phyloP scores from a whole-genome alignment of 2,888 invertebrate species.

The Hipparchia sbordonii region DNA sequence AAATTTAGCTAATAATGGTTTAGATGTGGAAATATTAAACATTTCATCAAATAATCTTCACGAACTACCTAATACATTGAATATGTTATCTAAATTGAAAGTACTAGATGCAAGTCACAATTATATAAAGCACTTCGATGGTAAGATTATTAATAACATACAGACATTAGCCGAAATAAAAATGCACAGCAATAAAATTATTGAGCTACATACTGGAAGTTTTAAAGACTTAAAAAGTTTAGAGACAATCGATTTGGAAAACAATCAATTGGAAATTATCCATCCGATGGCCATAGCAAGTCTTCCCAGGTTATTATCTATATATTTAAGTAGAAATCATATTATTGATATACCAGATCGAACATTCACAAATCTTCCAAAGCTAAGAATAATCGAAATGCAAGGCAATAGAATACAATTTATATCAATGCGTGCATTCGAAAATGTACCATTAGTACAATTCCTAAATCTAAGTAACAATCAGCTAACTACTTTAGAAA shows the following conservation, averaged over 20 bases:
- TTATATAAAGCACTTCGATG: constrained; percentile 86
- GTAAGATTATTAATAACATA: constrained; percentile 87
- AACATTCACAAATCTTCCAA: constrained; percentile 89
- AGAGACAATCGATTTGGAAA: constrained; percentile 89
- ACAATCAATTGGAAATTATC: constrained; percentile 89
- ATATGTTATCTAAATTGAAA: constrained; percentile 86
- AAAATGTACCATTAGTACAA: constrained; percentile 89
- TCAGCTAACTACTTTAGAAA: constrained; percentile 88
- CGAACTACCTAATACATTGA: constrained; percentile 87
- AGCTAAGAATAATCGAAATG: constrained; percentile 88
- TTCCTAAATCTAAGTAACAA: constrained; percentile 93
- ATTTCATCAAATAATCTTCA: constrained; percentile 90
- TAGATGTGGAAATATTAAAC: constrained; percentile 88
- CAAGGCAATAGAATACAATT: constrained; percentile 90
- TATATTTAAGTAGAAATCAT: constrained; percentile 88
- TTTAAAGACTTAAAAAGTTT: constrained; percentile 88
- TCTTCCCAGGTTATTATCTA: constrained; percentile 86
- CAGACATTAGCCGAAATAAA: constrained; percentile 87
- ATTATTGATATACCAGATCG: constrained; percentile 89
- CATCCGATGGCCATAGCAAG: constrained; percentile 88
- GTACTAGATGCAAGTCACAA: constrained; percentile 91
- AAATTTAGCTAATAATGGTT: constrained; percentile 83
- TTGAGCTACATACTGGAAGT: constrained; percentile 86
- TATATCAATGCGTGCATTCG: constrained; percentile 89
- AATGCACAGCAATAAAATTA: constrained; percentile 89